These are phyloP conservation scores for Rhincodon typus DNA, from an alignment of 2,797 vertebrate genomes.

Conservation along the genomic window DNA sequence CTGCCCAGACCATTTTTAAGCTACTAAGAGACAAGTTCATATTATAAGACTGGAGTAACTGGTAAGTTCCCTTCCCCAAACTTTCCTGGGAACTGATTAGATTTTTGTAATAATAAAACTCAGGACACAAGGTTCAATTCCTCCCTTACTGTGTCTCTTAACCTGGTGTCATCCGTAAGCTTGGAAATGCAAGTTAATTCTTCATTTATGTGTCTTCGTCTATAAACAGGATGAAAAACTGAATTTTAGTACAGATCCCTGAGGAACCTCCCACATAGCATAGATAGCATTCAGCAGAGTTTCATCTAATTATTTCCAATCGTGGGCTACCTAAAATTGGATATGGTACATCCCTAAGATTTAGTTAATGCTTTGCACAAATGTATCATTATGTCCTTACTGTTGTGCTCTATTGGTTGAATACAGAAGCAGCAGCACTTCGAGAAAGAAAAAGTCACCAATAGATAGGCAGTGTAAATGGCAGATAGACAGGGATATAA, in stretches of 20 bases:
- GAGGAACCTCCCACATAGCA: neutral
- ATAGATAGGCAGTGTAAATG: neutral
- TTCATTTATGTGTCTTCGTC: neutral
- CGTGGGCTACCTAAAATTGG: neutral
- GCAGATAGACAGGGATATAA: neutral
- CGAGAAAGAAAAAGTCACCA: neutral
- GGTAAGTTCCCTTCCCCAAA: neutral
- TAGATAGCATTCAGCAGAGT: neutral
- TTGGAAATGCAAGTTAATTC: neutral
- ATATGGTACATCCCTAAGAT: neutral
- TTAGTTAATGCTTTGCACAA: neutral
- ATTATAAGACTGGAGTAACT: neutral
- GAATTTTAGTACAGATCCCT: neutral
- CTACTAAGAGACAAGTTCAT: neutral
- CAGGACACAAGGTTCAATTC: neutral
- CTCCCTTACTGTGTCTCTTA: neutral
- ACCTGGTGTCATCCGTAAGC: neutral
- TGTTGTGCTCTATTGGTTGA: neutral
- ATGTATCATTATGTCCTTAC: neutral
- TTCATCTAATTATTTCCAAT: neutral
- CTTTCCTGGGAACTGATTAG: neutral
- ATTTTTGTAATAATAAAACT: neutral
- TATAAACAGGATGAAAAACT: neutral
- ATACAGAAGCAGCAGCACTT: neutral
- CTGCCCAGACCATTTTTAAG: neutral